Conservation (phyloP, 1,140 invertebrate genomes). For the Thaumatotibia leucotreta region DNA sequence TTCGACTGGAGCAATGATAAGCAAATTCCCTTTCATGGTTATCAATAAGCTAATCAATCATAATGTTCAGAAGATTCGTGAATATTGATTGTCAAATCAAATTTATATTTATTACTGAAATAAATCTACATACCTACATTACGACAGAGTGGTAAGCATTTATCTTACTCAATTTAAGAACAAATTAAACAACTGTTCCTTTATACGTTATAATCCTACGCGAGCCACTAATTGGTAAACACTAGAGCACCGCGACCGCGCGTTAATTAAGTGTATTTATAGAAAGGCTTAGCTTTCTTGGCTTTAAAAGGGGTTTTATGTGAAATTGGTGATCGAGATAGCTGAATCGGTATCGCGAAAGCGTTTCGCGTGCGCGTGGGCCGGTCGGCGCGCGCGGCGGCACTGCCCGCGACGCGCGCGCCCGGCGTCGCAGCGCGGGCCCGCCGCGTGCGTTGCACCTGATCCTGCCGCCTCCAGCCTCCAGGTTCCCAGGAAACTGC, state of each 20-base stretch:
- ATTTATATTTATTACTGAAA: not conserved
- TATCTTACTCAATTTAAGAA: constrained; percentile 31
- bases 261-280: constrained; percentile 39
- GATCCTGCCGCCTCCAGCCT: constrained; percentile 33
- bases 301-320: constrained; percentile 46
- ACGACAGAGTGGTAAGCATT: constrained; percentile 17
- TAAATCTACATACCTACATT: not conserved
- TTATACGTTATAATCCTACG: not conserved
- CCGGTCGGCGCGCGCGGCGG: constrained; percentile 57
- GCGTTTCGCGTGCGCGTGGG: constrained; percentile 60
- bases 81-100: too few relatives aligned
- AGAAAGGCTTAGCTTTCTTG: constrained; percentile 31
- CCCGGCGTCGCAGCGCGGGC: constrained; percentile 17
- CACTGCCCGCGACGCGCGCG: constrained; percentile 43
- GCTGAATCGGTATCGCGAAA: constrained; percentile 41
- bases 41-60: too few relatives aligned
- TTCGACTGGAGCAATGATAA: too few relatives aligned
- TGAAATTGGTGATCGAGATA: constrained; percentile 28
- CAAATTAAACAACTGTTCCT: not conserved
- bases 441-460: constrained; percentile 57
- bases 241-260: not conserved
- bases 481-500: constrained; percentile 20
- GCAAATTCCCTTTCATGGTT: too few relatives aligned
- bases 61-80: too few relatives aligned
- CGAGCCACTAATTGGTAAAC: not conserved